A percentile compares a stretch with the other conserved stretches of the same genome.
Evolutionary conservation across 1,140 invertebrate species (phyloP).

Genomic region (Drosophila albomicans): DNA sequence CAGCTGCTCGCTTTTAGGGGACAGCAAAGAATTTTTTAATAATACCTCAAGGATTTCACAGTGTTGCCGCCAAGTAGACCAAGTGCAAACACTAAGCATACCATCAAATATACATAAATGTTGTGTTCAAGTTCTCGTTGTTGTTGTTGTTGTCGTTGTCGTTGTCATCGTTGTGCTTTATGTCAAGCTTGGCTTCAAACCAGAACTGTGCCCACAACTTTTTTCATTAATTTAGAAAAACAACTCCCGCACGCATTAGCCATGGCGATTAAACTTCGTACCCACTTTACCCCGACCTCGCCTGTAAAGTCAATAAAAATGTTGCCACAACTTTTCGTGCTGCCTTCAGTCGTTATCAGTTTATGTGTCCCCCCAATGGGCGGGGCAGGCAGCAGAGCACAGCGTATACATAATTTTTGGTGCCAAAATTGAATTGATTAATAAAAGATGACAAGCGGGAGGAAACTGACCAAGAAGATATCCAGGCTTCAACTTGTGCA

Average conservation of each 20-base stretch:
- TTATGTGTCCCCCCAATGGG: slow-evolving; percentile 40
- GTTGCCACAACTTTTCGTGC: slow-evolving; percentile 67
- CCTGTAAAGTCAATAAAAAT: slow-evolving; percentile 63
- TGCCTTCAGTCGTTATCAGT: slow-evolving; percentile 64
- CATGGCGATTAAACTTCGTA: slow-evolving; percentile 54
- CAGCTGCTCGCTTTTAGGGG: slow-evolving; percentile 45
- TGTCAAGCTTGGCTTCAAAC: slow-evolving; percentile 39
- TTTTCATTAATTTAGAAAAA: slow-evolving; percentile 75
- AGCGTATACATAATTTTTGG: slow-evolving; percentile 63
- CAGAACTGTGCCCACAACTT: slow-evolving; percentile 64
- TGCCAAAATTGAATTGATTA: slow-evolving; percentile 76
- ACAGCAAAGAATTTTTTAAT: slow-evolving; percentile 69
- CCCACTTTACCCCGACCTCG: slow-evolving; percentile 2
- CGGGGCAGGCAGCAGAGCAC: slow-evolving; percentile 6
- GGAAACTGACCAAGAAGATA: neutral
- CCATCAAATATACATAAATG: slow-evolving; percentile 65
- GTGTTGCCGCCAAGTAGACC: neutral
- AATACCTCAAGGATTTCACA: slow-evolving; percentile 72
- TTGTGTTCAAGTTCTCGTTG: slow-evolving; percentile 4
- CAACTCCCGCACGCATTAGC: slow-evolving; percentile 43
- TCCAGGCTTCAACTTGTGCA: slow-evolving; percentile 3
- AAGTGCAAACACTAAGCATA: slow-evolving; percentile 24
- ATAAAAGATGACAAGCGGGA: slow-evolving; percentile 55
- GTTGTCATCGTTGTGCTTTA: slow-evolving; percentile 40
- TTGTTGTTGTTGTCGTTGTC: slow-evolving; percentile 21